phyloP scores from a whole-genome alignment of 2,113 vertebrate species.

The Odocoileus virginianus region DNA sequence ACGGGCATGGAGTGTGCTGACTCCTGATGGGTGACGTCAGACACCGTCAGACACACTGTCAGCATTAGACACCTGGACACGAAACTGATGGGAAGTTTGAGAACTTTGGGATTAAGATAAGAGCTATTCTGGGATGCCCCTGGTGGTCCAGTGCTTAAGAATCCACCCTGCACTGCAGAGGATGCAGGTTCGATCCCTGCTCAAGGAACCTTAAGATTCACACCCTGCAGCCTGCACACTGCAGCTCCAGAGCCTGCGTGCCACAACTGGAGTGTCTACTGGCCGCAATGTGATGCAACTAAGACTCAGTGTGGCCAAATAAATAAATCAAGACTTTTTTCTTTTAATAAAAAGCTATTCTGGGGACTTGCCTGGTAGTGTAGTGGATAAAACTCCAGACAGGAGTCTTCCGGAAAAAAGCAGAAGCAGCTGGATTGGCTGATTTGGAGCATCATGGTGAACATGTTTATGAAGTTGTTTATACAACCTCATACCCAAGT shows the following conservation, averaged over 20 bases:
- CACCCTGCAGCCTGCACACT: rapidly evolving
- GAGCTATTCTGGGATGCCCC: neutral
- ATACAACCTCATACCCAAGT: slow-evolving; percentile 89
- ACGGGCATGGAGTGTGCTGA: neutral
- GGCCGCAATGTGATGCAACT: neutral
- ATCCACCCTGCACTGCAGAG: neutral
- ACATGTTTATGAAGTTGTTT: slow-evolving; percentile 66
- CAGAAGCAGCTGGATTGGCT: too few species aligned
- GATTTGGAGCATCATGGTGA: too few species aligned
- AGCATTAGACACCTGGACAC: neutral
- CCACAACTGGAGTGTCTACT: neutral
- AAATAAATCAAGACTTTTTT: neutral
- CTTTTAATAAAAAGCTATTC: neutral
- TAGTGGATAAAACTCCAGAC: neutral
- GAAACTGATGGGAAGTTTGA: neutral
- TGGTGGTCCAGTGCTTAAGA: neutral
- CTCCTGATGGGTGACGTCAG: neutral
- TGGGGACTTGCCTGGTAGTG: neutral
- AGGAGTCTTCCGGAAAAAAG: too few species aligned
- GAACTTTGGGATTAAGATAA: neutral
- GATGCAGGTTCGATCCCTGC: neutral
- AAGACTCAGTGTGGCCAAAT: neutral
- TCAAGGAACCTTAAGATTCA: neutral
- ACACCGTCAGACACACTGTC: neutral
- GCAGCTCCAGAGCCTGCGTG: neutral